Conservation (phyloP, 2,113 vertebrate genomes). For the Mustela lutreola region DNA sequence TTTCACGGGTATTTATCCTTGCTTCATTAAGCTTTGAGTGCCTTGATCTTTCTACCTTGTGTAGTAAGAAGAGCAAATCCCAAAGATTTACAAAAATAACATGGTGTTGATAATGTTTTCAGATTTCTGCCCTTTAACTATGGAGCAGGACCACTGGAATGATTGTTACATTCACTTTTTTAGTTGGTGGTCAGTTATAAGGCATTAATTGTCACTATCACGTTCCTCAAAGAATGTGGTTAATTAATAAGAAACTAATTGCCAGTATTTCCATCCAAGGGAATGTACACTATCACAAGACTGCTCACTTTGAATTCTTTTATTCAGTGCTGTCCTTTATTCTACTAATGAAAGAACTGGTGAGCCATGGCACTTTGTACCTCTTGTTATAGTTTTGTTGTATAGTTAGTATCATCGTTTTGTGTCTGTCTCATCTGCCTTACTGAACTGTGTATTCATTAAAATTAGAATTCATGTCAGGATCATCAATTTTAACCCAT, state of each 20-base stretch:
- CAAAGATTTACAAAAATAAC: constrained; percentile 45
- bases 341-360: constrained; percentile 23
- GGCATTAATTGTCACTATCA: background rate
- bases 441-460: background rate
- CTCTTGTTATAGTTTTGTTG: background rate
- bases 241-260: constrained; percentile 7
- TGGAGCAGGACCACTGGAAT: background rate
- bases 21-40: constrained; percentile 52
- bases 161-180: background rate
- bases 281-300: background rate
- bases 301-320: background rate
- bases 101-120: background rate
- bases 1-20: constrained; percentile 54
- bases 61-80: constrained; percentile 58
- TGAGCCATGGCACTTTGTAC: background rate
- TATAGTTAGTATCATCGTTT: constrained; percentile 9
- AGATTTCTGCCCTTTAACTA: constrained; percentile 12
- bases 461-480: constrained; percentile 30
- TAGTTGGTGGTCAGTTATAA: background rate
- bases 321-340: background rate
- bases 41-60: constrained; percentile 46
- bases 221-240: background rate
- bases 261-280: background rate
- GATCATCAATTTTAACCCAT: background rate
- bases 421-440: background rate